Evolutionary conservation across 2,888 invertebrate genomes (phyloP).

Genomic region (Automeris io): DNA sequence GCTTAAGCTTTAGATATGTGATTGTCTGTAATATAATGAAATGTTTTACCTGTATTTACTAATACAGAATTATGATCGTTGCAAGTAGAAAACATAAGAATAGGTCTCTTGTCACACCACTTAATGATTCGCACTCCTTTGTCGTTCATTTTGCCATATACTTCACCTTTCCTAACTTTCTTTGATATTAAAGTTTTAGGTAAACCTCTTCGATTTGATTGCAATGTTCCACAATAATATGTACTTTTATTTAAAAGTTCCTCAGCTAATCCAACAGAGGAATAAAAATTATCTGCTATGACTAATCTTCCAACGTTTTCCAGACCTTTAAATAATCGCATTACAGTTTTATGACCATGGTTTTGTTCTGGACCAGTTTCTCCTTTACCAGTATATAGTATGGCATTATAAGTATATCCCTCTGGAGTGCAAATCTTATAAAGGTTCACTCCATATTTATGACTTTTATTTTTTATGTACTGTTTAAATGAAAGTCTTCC

Average conservation of each 20-base stretch:
- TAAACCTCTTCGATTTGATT: constrained; percentile 20
- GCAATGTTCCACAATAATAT: constrained; percentile 21
- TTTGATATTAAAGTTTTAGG: constrained; percentile 17
- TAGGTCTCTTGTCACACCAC: constrained; percentile 20
- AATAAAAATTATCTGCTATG: constrained; percentile 28
- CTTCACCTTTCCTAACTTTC: constrained; percentile 24
- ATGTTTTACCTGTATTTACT: constrained; percentile 20
- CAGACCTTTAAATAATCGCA: constrained; percentile 15
- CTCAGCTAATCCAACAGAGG: constrained; percentile 22
- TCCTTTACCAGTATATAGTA: constrained; percentile 10
- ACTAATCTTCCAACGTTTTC: constrained; percentile 19
- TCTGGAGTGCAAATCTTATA: constrained; percentile 30
- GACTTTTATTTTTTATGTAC: constrained; percentile 30
- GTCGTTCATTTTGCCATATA: constrained; percentile 22
- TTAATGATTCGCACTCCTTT: constrained; percentile 18
- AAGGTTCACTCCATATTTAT: constrained; percentile 32
- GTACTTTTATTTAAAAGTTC: constrained; percentile 18
- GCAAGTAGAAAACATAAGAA: constrained; percentile 22
- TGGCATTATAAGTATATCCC: constrained; percentile 18
- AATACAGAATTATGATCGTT: constrained; percentile 18
- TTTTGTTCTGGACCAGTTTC: constrained; percentile 11
- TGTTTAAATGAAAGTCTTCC: constrained; percentile 16
- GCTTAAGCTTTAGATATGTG: too few relatives aligned
- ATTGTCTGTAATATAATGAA: too few relatives aligned
- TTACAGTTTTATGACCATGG: constrained; percentile 16